Percentiles rank a stretch among this genome's conserved stretches.
phyloP scores from a whole-genome alignment of 2,888 invertebrate species.

The Emmelina monodactyla region DNA sequence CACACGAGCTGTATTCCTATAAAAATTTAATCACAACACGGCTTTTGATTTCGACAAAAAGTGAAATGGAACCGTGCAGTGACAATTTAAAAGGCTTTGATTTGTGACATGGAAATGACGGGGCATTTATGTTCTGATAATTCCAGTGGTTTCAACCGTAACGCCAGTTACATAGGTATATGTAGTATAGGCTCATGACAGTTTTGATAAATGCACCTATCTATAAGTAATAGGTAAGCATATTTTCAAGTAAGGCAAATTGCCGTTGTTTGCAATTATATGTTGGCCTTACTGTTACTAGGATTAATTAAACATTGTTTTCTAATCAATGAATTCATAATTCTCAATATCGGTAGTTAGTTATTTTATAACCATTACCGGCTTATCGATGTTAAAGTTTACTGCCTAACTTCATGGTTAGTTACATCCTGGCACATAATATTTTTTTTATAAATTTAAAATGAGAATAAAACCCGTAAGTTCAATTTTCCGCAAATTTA shows the following conservation, averaged over 20 bases:
- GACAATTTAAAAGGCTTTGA: conserved; percentile 25
- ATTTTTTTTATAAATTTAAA: conserved; percentile 58
- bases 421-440: conserved; percentile 57
- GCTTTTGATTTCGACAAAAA: conserved; percentile 51
- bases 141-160: no score
- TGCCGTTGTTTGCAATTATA: no score
- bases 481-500: conserved; percentile 64
- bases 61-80: conserved; percentile 34
- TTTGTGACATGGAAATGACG: conserved; percentile 1
- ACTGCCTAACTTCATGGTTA: conserved; percentile 56
- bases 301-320: no score
- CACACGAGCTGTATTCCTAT: conserved; percentile 49
- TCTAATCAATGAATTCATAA: conserved; percentile 45
- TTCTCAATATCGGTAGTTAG: conserved; percentile 41
- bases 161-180: no score
- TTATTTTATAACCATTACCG: conserved; percentile 46
- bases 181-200: no score
- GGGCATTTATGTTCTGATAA: not conserved
- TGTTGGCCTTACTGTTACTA: no score
- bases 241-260: no score
- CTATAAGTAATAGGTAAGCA: no score
- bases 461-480: conserved; percentile 37
- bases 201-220: no score
- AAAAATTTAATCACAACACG: conserved; percentile 59
- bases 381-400: conserved; percentile 50